A percentile compares a stretch with the other conserved stretches of the same genome.
These are phyloP conservation scores for Coluber constrictor DNA, from an alignment of 2,797 vertebrate species.

Conservation along the genomic window DNA sequence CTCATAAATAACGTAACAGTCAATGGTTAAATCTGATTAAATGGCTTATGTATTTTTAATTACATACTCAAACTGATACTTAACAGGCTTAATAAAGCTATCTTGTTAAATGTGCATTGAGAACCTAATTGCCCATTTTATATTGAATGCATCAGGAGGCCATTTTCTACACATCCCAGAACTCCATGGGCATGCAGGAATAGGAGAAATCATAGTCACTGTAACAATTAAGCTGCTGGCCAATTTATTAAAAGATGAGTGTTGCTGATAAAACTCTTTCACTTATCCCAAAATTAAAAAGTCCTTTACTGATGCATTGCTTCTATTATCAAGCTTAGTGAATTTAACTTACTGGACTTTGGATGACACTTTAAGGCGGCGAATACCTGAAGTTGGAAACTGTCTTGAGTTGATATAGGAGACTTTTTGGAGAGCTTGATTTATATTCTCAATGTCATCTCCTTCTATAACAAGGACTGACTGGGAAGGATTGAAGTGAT, in stretches of 20 bases:
- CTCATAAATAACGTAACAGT: slow-evolving; percentile 54
- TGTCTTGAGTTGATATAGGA: slow-evolving; percentile 97
- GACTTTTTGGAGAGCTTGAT: slow-evolving; percentile 86
- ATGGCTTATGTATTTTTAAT: slow-evolving; percentile 37
- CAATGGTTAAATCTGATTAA: slow-evolving; percentile 47
- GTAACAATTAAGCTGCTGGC: slow-evolving; percentile 5
- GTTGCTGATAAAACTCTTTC: slow-evolving; percentile 2
- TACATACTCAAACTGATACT: slow-evolving; percentile 48
- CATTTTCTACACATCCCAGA: not conserved
- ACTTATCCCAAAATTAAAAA: not conserved
- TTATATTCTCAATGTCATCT: slow-evolving; percentile 90
- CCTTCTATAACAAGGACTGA: slow-evolving; percentile 94
- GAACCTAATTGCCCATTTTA: slow-evolving; percentile 25
- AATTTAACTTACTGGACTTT: slow-evolving; percentile 86
- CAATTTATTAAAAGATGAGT: not conserved
- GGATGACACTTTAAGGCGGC: slow-evolving; percentile 86
- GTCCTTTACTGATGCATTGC: slow-evolving; percentile 2
- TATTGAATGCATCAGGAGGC: not conserved
- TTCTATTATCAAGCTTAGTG: slow-evolving; percentile 31
- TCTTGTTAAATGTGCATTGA: slow-evolving; percentile 42
- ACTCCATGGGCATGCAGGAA: not conserved
- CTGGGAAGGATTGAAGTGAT: slow-evolving; percentile 97
- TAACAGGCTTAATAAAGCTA: slow-evolving; percentile 35
- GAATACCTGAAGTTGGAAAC: slow-evolving; percentile 86
- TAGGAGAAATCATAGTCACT: slow-evolving; percentile 3